Percentiles rank a stretch among this genome's conserved stretches.
Evolutionary conservation across 2,888 invertebrate genomes (phyloP).

Genomic region (Clitarchus hookeri): DNA sequence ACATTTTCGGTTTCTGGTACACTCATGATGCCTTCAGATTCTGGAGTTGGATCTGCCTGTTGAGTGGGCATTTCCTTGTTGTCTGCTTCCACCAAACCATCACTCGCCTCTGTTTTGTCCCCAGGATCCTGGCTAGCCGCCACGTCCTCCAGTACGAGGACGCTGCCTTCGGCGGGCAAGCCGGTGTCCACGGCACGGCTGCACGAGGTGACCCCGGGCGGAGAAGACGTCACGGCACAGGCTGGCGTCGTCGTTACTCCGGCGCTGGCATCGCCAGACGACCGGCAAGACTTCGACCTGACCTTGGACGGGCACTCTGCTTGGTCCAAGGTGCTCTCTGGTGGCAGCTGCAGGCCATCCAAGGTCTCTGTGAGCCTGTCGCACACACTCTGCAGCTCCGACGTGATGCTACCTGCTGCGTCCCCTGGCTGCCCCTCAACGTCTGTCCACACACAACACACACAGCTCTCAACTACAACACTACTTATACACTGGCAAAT

Average conservation of each 20-base stretch:
- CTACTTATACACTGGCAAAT: too few species aligned
- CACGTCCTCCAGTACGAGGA: not conserved
- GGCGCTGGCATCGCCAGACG: not conserved
- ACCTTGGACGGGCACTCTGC: not conserved
- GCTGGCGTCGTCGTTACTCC: not conserved
- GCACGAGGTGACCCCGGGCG: not conserved
- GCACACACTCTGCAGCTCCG: slow-evolving; percentile 19
- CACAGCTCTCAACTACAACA: not conserved
- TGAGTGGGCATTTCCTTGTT: not conserved
- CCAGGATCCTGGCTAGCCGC: not conserved
- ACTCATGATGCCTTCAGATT: not conserved
- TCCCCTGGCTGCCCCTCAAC: not conserved
- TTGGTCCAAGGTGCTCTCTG: not conserved
- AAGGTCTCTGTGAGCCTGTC: slow-evolving; percentile 15
- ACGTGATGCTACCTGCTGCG: not conserved
- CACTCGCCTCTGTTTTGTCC: too few species aligned
- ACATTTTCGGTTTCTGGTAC: not conserved
- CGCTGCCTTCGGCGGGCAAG: not conserved
- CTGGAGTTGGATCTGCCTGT: not conserved
- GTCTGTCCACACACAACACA: not conserved
- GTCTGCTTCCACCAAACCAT: not conserved
- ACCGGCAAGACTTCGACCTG: not conserved
- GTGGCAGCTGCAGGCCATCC: not conserved
- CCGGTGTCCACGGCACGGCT: not conserved
- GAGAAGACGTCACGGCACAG: not conserved